Evolutionary conservation across 2,888 invertebrate genomes (phyloP).

Genomic region (Chymomyza fuscimana): DNA sequence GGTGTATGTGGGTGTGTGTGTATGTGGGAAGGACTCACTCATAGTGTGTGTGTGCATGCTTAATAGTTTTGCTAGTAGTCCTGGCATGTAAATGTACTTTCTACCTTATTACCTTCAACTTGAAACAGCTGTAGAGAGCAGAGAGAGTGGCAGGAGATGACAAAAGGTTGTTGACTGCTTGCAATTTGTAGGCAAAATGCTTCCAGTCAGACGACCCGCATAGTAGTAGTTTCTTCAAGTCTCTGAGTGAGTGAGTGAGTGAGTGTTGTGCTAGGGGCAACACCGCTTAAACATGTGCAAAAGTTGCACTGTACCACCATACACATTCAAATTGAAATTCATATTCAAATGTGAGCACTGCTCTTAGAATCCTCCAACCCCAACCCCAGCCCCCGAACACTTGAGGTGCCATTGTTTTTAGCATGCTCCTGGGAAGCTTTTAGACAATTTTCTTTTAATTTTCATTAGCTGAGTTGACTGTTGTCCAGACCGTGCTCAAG

Average conservation of each 20-base stretch:
- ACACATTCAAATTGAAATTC: slow-evolving; percentile 68
- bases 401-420: slow-evolving; percentile 1
- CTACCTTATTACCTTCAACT: slow-evolving; percentile 68
- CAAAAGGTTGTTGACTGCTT: slow-evolving; percentile 68
- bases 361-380: background rate
- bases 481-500: slow-evolving; percentile 55
- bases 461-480: slow-evolving; percentile 55
- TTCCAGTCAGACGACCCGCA: slow-evolving; percentile 44
- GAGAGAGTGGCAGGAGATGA: slow-evolving; percentile 11
- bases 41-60: slow-evolving; percentile 7
- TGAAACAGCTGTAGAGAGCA: slow-evolving; percentile 10
- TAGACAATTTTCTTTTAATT: slow-evolving; percentile 46
- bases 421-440: background rate
- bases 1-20: background rate
- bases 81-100: slow-evolving; percentile 4
- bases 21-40: background rate
- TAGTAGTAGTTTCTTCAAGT: slow-evolving; percentile 10
- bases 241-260: slow-evolving; percentile 13
- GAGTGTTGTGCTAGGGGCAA: slow-evolving; percentile 39
- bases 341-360: slow-evolving; percentile 52
- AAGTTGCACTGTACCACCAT: slow-evolving; percentile 64
- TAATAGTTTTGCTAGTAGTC: slow-evolving; percentile 10
- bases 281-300: slow-evolving; percentile 56
- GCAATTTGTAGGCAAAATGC: slow-evolving; percentile 57
- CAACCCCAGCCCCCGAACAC: background rate